These are phyloP conservation scores for Cavia aperea DNA, from an alignment of 2,113 vertebrate genomes.

Conservation along the genomic window DNA sequence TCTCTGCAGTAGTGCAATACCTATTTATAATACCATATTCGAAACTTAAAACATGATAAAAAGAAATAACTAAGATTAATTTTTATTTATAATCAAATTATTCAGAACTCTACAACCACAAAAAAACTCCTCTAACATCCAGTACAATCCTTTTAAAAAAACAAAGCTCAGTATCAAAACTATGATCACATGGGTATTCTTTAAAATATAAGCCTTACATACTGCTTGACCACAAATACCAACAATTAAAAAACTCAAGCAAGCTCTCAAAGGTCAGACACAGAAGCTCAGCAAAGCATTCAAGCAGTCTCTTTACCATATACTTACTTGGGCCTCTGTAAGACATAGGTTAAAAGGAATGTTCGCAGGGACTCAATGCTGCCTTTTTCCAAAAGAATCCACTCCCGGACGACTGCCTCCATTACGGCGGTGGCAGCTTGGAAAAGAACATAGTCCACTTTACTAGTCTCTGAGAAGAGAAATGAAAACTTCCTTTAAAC, in stretches of 20 bases:
- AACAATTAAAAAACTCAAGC: not conserved
- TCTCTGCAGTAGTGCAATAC: not conserved
- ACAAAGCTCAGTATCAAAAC: conserved; percentile 6
- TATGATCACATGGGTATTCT: not conserved
- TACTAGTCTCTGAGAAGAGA: conserved; percentile 91
- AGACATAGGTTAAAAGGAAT: conserved; percentile 97
- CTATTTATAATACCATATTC: not conserved
- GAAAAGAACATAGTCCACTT: conserved; percentile 99
- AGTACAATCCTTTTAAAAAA: not conserved
- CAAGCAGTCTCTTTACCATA: not conserved
- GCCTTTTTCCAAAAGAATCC: conserved; percentile 95
- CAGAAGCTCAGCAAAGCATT: not conserved
- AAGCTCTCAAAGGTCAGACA: not conserved
- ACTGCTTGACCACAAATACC: not conserved
- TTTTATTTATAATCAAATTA: conserved; percentile 44
- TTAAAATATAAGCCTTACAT: not conserved
- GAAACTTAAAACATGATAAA: not conserved
- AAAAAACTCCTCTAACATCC: not conserved
- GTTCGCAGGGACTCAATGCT: conserved; percentile 96
- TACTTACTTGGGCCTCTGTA: conserved; percentile 98
- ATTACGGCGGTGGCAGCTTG: conserved; percentile 98
- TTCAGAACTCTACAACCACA: not conserved
- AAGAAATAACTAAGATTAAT: conserved; percentile 27
- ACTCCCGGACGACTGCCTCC: conserved; percentile 98
- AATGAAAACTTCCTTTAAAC: conserved; percentile 43